Base-by-base conservation (phyloP, 2,113 vertebrate species). In the Onychostruthus taczanowskii region DNA sequence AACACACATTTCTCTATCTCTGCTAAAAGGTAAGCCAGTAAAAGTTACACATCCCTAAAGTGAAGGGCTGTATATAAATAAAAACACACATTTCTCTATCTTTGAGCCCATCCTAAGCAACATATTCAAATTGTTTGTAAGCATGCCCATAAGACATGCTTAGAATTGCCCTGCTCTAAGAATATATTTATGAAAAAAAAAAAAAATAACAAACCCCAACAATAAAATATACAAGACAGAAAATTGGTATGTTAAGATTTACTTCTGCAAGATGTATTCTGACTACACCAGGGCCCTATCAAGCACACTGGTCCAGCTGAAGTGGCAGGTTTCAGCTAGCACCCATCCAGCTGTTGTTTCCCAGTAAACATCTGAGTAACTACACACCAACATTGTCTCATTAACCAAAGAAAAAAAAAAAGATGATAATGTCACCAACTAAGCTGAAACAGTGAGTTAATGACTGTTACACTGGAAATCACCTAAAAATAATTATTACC, bases 401-500 rank as follows among this genome's bases (percentile, higher is more conserved):
- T 62, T 30, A n/a, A 22, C 14, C 64, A 35, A 53, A n/a, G n/a
- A 69, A n/a, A 49, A 68, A 35, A 73, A 27, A 27, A 30, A 30
- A 76, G 31, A 47, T 4, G 1, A 35, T 30, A 59, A 26, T 28
- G 19, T 28, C 79, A 70, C 18, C 76, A 94, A 83, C 24, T 41
- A 37, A 1, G 28, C 74, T 75, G 69, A 92, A 92, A 89, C 37
- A 68, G 30, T 39, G 62, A 96, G 72, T 82, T 94, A 95, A 92
- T 58, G 63, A 97, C 58, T 64, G 44, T 87, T 95, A 52, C 80
- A 49, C 56, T 87, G 89, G 91, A 96, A 97, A 97, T 91, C 90
- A 95, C 69, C 94, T 93, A 70, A 86, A 88, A 96, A 90, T 85
- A 96, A 95, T 70, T 94, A 88, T 97, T 95, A 97, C 39, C 74